Conservation (phyloP, 2,113 vertebrate genomes). For the Melozone crissalis region DNA sequence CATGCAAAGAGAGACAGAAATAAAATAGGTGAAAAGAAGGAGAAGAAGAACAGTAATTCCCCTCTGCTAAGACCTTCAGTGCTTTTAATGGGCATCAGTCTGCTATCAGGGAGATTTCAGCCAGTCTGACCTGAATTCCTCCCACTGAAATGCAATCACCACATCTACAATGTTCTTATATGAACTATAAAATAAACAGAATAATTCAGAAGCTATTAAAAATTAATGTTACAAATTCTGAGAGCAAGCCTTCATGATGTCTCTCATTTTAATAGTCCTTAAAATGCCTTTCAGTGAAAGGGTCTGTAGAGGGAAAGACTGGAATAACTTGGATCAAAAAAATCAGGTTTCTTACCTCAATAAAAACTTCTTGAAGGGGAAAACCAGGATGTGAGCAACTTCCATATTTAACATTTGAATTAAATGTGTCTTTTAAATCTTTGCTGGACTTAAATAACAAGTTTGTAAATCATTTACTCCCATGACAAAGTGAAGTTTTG, state of each 20-base stretch:
- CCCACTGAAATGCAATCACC: neutral
- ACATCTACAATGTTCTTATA: constrained; percentile 12
- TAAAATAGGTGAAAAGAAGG: neutral
- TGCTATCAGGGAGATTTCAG: neutral
- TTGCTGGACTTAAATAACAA: neutral
- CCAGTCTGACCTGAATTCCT: constrained; percentile 33
- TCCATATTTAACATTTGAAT: neutral
- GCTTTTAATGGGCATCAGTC: neutral
- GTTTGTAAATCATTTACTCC: neutral
- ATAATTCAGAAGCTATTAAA: constrained; percentile 65
- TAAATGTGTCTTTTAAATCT: neutral
- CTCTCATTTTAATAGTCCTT: constrained; percentile 35
- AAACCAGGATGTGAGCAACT: neutral
- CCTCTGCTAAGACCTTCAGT: neutral
- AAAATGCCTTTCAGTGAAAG: constrained; percentile 1
- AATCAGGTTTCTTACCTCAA: neutral
- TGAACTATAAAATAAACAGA: constrained; percentile 55
- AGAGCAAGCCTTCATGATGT: constrained; percentile 11
- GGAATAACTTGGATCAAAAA: neutral
- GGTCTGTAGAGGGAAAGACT: neutral
- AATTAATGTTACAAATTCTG: constrained; percentile 42
- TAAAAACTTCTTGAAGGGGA: neutral
- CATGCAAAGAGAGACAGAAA: neutral
- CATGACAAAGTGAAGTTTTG: neutral
- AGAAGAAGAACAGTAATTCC: neutral